Evolutionary conservation across 2,113 vertebrate species (phyloP).

Genomic region (Ceyx melanurus): DNA sequence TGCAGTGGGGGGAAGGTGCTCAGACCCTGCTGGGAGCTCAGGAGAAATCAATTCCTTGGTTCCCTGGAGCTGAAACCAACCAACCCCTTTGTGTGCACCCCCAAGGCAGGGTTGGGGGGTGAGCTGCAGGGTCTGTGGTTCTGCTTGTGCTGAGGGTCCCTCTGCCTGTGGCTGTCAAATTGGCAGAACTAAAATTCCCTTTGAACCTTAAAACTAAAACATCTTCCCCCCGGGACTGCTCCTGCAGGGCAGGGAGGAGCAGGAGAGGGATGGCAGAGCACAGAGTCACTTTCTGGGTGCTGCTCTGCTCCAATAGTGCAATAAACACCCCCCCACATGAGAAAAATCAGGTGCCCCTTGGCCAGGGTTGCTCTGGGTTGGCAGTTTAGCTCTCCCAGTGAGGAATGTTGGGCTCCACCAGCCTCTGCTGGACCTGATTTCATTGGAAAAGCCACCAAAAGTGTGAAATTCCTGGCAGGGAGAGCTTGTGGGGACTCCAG

Average conservation of each 20-base stretch:
- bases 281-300: not conserved
- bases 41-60: not conserved
- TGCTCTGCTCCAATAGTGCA: not conserved
- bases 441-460: not conserved
- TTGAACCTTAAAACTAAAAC: not conserved
- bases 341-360: no score
- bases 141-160: not conserved
- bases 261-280: not conserved
- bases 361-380: not conserved
- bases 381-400: not conserved
- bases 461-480: not conserved
- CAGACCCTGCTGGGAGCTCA: not conserved
- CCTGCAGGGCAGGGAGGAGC: accelerated
- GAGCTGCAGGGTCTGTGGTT: not conserved
- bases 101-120: not conserved
- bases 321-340: not conserved
- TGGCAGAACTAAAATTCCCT: not conserved
- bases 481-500: not conserved
- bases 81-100: not conserved
- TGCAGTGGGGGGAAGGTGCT: not conserved
- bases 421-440: not conserved
- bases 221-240: not conserved
- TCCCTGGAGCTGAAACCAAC: not conserved
- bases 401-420: not conserved
- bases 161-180: no score